phyloP scores from a whole-genome alignment of 2,113 vertebrate species.

The Chaenocephalus aceratus region DNA sequence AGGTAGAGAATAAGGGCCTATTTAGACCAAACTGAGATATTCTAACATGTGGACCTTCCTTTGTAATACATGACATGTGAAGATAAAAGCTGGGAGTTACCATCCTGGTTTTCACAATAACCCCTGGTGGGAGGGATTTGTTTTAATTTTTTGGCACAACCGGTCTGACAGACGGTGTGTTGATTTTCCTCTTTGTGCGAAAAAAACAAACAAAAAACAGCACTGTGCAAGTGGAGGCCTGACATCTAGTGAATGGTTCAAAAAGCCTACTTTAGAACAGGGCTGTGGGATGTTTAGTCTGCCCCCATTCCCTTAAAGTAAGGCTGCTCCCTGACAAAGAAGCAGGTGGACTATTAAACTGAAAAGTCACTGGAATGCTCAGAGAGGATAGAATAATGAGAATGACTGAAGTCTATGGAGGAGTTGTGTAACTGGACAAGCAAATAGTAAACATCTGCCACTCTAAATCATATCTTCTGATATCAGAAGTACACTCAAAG shows the following conservation, averaged over 20 bases:
- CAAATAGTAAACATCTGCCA: constrained; percentile 61
- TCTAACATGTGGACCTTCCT: constrained; percentile 34
- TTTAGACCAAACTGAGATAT: constrained; percentile 47
- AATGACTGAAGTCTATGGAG: constrained; percentile 30
- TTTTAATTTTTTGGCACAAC: constrained; percentile 65
- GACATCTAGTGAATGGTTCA: constrained; percentile 21
- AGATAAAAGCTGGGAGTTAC: constrained; percentile 24
- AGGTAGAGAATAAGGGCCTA: constrained; percentile 4
- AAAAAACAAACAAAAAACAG: constrained; percentile 4
- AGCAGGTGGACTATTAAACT: constrained; percentile 60
- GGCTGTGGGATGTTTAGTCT: constrained; percentile 57
- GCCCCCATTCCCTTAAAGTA: constrained; percentile 44
- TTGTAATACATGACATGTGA: constrained; percentile 41
- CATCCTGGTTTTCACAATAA: constrained; percentile 37
- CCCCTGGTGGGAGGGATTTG: constrained; percentile 39
- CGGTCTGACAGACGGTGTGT: constrained; percentile 52
- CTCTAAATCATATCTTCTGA: constrained; percentile 41
- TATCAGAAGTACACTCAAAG: constrained; percentile 33
- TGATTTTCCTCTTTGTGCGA: constrained; percentile 38
- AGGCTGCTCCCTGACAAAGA: constrained; percentile 58
- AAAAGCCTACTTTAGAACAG: constrained; percentile 45
- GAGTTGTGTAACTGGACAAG: constrained; percentile 41
- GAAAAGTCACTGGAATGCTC: constrained; percentile 61
- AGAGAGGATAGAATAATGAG: constrained; percentile 21
- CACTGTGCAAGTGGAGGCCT: constrained; percentile 23